Conservation (phyloP, 2,113 vertebrate genomes). For the Erythrolamprus reginae region DNA sequence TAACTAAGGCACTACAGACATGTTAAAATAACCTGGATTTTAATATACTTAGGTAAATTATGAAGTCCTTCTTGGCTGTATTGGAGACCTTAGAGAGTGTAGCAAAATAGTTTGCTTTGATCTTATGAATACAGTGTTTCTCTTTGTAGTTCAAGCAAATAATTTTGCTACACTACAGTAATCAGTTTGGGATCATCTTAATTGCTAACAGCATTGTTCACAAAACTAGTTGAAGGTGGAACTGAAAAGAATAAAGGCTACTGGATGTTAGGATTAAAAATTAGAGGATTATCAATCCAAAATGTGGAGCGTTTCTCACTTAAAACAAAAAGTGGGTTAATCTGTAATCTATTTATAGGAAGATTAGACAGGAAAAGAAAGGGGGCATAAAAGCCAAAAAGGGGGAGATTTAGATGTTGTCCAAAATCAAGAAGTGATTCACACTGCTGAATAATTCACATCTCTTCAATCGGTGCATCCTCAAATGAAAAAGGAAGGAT, state of each 20-base stretch:
- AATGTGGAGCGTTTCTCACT: not conserved
- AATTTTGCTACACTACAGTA: not conserved
- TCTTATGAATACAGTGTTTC: not conserved
- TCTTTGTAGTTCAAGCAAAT: constrained; percentile 6
- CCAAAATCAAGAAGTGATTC: not conserved
- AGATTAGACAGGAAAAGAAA: not conserved
- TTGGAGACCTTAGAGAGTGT: not conserved
- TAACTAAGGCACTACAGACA: not conserved
- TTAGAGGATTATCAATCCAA: not conserved
- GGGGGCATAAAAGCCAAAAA: not conserved
- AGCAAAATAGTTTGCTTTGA: constrained; percentile 6
- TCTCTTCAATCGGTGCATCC: not conserved
- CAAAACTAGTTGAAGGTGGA: not conserved
- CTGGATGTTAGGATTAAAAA: not conserved
- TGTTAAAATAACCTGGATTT: not conserved
- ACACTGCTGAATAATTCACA: not conserved
- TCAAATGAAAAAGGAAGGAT: not conserved
- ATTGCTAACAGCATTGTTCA: constrained; percentile 8
- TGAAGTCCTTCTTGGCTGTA: not conserved
- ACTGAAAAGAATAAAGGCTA: not conserved
- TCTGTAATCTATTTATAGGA: not conserved
- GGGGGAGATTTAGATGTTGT: not conserved
- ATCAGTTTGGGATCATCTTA: not conserved
- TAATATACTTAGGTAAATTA: not conserved
- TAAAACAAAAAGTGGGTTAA: not conserved